phyloP scores from a whole-genome alignment of 2,113 vertebrate genomes.

The Neolamprologus falcicula region DNA sequence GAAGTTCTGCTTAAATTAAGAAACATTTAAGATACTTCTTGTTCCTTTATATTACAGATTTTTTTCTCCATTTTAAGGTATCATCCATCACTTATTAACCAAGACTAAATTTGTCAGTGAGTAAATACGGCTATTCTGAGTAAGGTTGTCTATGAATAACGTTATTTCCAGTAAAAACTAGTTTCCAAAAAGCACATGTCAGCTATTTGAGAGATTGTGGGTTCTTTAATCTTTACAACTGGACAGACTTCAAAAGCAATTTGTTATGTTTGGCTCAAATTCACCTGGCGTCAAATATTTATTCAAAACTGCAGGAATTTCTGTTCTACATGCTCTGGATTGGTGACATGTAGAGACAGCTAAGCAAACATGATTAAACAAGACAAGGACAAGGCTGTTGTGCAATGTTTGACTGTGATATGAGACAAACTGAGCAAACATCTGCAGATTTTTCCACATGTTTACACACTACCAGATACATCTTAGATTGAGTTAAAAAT shows the following conservation, averaged over 20 bases:
- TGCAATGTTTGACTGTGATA: constrained; percentile 40
- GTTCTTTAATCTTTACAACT: background rate
- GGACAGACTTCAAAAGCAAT: background rate
- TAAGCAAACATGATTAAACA: constrained; percentile 26
- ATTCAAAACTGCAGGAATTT: background rate
- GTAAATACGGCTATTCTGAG: background rate
- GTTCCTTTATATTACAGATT: background rate
- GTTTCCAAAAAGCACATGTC: background rate
- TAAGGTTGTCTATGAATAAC: background rate
- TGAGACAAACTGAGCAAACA: background rate
- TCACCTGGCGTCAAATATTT: background rate
- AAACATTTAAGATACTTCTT: background rate
- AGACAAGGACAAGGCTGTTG: background rate
- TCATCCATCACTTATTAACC: background rate
- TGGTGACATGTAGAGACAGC: background rate
- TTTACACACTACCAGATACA: background rate
- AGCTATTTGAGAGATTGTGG: background rate
- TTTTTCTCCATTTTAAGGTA: background rate
- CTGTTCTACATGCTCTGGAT: background rate
- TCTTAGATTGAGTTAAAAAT: background rate
- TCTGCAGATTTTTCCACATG: constrained; percentile 13
- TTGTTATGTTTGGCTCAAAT: background rate
- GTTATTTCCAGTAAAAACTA: background rate
- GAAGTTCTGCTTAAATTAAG: background rate
- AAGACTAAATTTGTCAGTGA: background rate